Base-by-base conservation (phyloP, 2,113 vertebrate species). In the Aythya baeri region DNA sequence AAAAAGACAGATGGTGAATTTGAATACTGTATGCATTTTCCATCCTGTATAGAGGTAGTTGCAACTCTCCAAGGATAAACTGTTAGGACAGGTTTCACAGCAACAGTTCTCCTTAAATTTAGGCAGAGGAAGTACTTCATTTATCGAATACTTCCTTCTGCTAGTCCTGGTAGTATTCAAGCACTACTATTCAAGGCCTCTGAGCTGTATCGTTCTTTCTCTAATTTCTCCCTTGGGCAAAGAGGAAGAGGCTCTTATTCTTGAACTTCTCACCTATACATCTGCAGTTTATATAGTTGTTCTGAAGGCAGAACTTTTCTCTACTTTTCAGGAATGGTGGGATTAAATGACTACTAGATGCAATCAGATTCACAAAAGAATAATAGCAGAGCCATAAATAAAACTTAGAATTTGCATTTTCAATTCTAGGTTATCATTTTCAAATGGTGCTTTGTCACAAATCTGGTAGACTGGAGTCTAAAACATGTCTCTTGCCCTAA, bases 11-110 rank as follows among this genome's bases (percentile, higher is more conserved):
- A 46, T 3, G 8, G 7, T 20, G 18, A 71, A 9, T 27, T 68
- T 65, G 38, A 95, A 76, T 41, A n/a, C 3, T 52, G 21, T 73
- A 68, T 16, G 3, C 3, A 1, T 65, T 29, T 41, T 75, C 62
- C 2, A 0, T 55, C 23, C 63, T 18, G 3, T 6, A 12, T 15
- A 87, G 17, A 70, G 4, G 6, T 66, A 57, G 17, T 6, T 71
- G 55, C 4, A 49, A 13, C 22, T 32, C 11, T 36, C 3, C 10
- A 46, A 84, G 61, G 20, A n/a, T 15, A 11, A 58, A 44, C 58
- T 52, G 12, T 5, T 5, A 74, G 9, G 61, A 66, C 23, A 71
- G 11, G 4, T 74, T 86, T 94, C 34, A 22, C 32, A 81, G 11
- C 7, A 52, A 59, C 27, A 62, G 13, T 1, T 67, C 26, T 79